Percentiles rank a stretch among this genome's conserved stretches.
Conservation (phyloP, 2,113 vertebrate genomes). For the Pelmatolapia mariae region DNA sequence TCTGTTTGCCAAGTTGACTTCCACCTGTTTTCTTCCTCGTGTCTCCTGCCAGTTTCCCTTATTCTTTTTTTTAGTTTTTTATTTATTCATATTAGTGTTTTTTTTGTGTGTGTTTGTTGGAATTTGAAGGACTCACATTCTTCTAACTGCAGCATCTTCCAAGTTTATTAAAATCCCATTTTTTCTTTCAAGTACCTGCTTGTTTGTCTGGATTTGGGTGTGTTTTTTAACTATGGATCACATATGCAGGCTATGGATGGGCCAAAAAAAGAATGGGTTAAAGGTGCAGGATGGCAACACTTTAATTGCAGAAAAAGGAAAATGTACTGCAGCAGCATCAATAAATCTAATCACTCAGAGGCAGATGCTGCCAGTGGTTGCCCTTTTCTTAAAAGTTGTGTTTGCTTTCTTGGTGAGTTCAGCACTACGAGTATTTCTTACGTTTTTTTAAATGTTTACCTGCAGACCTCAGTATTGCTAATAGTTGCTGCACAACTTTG, state of each 20-base stretch:
- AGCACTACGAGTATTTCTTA: not conserved
- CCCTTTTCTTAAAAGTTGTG: not conserved
- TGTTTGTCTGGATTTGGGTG: not conserved
- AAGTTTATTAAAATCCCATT: not conserved
- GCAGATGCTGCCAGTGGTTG: not conserved
- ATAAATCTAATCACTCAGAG: not conserved
- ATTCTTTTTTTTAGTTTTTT: not conserved
- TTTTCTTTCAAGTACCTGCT: not conserved
- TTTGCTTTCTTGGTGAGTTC: not conserved
- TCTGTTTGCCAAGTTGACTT: not conserved
- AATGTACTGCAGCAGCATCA: not conserved
- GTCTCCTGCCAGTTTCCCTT: not conserved
- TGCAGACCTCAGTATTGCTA: not conserved
- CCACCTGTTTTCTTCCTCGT: not conserved
- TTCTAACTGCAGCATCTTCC: not conserved
- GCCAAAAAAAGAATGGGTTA: not conserved
- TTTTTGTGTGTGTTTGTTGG: not conserved
- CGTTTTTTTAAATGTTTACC: rapidly evolving
- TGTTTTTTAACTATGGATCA: not conserved
- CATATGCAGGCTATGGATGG: not conserved
- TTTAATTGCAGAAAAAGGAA: not conserved
- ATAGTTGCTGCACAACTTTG: rapidly evolving
- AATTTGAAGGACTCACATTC: not conserved
- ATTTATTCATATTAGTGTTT: not conserved
- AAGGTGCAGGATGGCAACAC: not conserved